These are phyloP conservation scores for Drosophila grimshawi DNA, from an alignment of 1,140 invertebrate species.

Conservation along the genomic window DNA sequence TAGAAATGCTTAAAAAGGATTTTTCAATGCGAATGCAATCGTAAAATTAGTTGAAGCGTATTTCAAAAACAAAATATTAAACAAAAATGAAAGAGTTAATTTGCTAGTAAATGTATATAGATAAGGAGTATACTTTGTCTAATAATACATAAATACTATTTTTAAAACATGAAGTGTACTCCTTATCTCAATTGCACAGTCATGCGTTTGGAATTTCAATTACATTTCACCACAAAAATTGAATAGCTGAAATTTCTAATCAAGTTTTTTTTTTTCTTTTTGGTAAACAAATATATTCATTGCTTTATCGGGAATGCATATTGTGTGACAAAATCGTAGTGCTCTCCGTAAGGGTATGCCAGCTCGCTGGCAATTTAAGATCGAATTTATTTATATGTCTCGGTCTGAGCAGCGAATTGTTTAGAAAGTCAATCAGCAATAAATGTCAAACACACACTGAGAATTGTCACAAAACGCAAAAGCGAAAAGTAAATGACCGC, in stretches of 20 bases:
- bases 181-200: too few relatives aligned
- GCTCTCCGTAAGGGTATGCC: not conserved
- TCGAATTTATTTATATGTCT: constrained; percentile 20
- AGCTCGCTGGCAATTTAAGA: not conserved
- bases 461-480: constrained; percentile 58
- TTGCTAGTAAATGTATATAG: too few relatives aligned
- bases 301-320: not conserved
- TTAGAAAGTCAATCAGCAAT: constrained; percentile 74
- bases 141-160: too few relatives aligned
- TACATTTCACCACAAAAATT: too few relatives aligned
- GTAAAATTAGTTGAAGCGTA: too few relatives aligned
- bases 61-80: too few relatives aligned
- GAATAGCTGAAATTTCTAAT: not conserved
- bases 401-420: constrained; percentile 39
- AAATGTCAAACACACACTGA: constrained; percentile 30
- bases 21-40: too few relatives aligned
- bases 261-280: not conserved
- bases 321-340: not conserved
- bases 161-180: too few relatives aligned
- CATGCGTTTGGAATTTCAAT: too few relatives aligned
- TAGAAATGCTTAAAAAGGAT: too few relatives aligned
- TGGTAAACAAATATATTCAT: not conserved
- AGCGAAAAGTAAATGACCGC: constrained; percentile 74
- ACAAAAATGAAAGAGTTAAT: too few relatives aligned
- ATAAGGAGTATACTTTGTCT: too few relatives aligned